Evolutionary conservation across 37 sponge, comb jelly and placozoan species (phyloP), one percentile per base, ranked within the genome.

Genomic region (Cladorhizidae sp.): DNA sequence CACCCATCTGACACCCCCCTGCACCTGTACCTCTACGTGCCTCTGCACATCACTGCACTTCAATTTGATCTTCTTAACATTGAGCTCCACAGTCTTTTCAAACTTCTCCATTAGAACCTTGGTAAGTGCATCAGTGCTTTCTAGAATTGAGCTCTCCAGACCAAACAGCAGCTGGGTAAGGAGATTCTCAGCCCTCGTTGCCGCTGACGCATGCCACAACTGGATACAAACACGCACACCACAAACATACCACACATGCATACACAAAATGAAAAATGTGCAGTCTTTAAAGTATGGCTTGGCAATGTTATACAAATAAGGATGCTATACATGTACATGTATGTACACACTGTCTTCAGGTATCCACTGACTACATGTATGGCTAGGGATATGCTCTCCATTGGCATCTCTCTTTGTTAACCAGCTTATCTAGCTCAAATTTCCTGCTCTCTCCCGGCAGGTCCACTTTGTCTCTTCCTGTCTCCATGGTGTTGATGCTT

Each of bases 121-220:
- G 7, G 1, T 20, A 6, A 94, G 76, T 41, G 39, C 77, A 5
- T 55, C 55, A 28, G 74, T 42, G 8, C 80, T 85, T 23, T 72
- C 82, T 20, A 37, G 64, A 29, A 68, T 74, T 29, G 86, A 83
- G 54, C 77, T 76, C 29, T 74, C 67, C 36, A 92, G 77, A 23
- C 93, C 90, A 73, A 95, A 84, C n/a, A 95, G 79, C 5, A 95
- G 81, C 64, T 89, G 83, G 39, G 77, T 68, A 55, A 95, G 73
- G 42, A 95, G 83, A 11, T 59, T 42, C 35, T 56, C 67, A 15
- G 93, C 67, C 33, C 79, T 89, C 37, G 73, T 36, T 26, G 50
- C 35, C 0, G 90, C 74, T 7, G 49, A 23, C 33, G 64, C n/a
- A 75, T 95, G 96, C 94, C 89, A 93, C 9, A 37, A 28, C 90